phyloP scores from a whole-genome alignment of 2,888 invertebrate species.

The Invenusta paracnida region DNA sequence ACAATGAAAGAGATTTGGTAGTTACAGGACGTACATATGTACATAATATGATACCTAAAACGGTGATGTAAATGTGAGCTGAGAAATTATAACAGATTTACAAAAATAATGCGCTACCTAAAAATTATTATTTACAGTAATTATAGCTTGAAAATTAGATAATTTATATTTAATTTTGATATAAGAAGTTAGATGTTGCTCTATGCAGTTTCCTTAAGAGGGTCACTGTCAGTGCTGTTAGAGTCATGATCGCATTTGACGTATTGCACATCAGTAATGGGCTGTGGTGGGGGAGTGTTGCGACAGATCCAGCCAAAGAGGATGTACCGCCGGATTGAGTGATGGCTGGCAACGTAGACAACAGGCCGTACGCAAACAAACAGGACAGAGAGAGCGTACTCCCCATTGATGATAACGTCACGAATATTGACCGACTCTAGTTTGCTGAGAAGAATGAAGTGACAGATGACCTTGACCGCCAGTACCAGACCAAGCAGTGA shows the following conservation, averaged over 20 bases:
- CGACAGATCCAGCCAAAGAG: not conserved
- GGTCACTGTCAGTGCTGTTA: not conserved
- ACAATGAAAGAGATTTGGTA: too few relatives aligned
- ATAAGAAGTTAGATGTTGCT: too few relatives aligned
- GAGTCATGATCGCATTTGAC: not conserved
- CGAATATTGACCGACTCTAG: not conserved
- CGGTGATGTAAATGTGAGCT: too few relatives aligned
- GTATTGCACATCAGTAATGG: not conserved
- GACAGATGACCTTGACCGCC: conserved; percentile 12
- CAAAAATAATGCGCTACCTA: too few relatives aligned
- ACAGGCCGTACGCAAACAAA: not conserved
- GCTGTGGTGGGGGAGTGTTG: not conserved
- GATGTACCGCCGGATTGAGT: conserved; percentile 11
- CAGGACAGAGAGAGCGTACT: not conserved
- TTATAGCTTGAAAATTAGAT: too few relatives aligned
- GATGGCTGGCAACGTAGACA: not conserved
- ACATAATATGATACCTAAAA: too few relatives aligned
- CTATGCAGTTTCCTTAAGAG: not conserved
- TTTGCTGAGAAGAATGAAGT: conserved; percentile 6
- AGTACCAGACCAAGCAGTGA: conserved; percentile 1
- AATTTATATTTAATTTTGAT: too few relatives aligned
- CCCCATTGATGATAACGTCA: conserved; percentile 6
- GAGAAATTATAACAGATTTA: too few relatives aligned
- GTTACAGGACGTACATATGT: too few relatives aligned
- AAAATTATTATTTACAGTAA: too few relatives aligned